phyloP scores from a whole-genome alignment of 2,888 invertebrate genomes.

The Seladonia tumulorum region DNA sequence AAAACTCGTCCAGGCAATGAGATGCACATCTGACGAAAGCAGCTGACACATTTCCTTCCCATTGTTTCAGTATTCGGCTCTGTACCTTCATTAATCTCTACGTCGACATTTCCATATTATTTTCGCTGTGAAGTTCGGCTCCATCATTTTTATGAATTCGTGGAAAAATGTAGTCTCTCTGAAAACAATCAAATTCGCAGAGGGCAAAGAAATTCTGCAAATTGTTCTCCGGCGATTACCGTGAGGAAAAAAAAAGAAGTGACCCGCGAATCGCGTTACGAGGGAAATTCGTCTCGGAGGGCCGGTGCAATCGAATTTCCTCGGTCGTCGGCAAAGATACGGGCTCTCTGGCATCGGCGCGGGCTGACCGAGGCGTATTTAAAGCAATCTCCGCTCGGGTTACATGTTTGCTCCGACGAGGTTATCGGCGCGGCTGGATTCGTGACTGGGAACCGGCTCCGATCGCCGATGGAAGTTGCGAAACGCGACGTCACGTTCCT shows the following conservation, averaged over 20 bases:
- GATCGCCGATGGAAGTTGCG: constrained; percentile 34
- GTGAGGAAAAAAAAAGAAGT: neutral
- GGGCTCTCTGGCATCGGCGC: neutral
- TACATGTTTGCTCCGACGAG: constrained; percentile 38
- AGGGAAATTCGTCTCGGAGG: neutral
- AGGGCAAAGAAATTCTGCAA: neutral
- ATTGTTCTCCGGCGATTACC: neutral
- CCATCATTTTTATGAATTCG: neutral
- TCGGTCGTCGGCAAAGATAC: neutral
- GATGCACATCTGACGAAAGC: neutral
- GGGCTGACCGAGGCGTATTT: neutral
- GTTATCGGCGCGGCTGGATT: constrained; percentile 51
- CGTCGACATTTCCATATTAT: neutral
- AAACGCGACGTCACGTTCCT: constrained; percentile 31
- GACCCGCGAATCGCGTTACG: neutral
- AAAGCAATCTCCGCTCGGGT: constrained; percentile 30
- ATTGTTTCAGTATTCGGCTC: neutral
- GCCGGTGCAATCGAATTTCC: neutral
- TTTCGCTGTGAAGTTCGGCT: neutral
- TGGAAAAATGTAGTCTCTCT: neutral
- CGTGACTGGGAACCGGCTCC: constrained; percentile 38
- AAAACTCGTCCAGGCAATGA: too few species aligned
- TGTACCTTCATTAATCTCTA: neutral
- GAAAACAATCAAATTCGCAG: neutral
- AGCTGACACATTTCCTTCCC: neutral